Base-by-base conservation (phyloP, 2,113 vertebrate species). In the Poeciliopsis occidentalis region DNA sequence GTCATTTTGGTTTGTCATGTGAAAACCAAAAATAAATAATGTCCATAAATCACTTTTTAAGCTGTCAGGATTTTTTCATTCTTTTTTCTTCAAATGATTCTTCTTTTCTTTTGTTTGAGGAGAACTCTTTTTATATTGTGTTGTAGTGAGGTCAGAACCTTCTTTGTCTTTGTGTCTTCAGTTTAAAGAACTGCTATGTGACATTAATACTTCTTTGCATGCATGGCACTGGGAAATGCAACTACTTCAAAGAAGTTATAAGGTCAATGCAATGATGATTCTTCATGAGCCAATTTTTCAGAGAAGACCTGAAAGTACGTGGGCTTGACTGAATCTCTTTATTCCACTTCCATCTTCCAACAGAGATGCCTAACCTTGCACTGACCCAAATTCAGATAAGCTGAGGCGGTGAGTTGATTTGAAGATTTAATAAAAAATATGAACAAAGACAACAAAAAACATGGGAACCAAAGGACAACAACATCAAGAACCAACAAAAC, bases 91-190 rank as follows among this genome's bases (percentile, higher is more conserved):
- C 32, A n/a, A 4, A 0, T 12, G 12, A 57, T 30, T 51, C 66
- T 3, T 72, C 37, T 62, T 31, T 8, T 70, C 65, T 22, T 26
- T 11, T 74, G 51, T 22, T 60, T 8, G 41, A 39, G 47, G 19
- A 61, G 57, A 37, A 54, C 7, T 7, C 30, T 4, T 34, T 73
- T 69, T 44, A 73, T n/a, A n/a, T 72, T 79, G 8, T 11, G 0
- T 60, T 73, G 32, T n/a, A 57, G 12, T 54, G 26, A 30, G 57
- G 34, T 65, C 30, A 65, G n/a, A 27, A 51, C 15, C 54, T 75
- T 13, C n/a, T 24, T 57, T 78, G 51, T 69, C 31, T 67, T 67
- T 71, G 32, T 60, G 29, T 13, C 27, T 31, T 12, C 29, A 31
- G 10, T 54, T 57, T 31, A 64, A 60, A 61, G 19, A 69, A 30